Evolutionary conservation across 2,888 invertebrate genomes (phyloP), one percentile per base, ranked within the genome.

Genomic region (Chaitophorus viminalis): DNA sequence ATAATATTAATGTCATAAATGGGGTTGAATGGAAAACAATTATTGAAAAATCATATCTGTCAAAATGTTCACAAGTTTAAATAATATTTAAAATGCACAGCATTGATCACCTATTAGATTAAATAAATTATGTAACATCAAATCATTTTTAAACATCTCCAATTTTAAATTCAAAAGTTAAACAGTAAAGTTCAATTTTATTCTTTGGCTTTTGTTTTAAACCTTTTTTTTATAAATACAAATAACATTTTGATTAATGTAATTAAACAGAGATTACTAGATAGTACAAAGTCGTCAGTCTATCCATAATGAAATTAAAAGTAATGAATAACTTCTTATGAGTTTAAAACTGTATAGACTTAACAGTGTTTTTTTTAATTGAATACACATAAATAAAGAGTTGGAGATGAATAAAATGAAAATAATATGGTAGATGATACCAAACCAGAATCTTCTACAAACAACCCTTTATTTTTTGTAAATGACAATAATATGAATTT

Each of bases 401-500:
- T 3, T 39, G 14, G 1, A 60, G 60, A 75, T 54, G 14, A 54
- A 39, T 65, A 54, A 18, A 60, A 29, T 29, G 8, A 21, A 11
- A 60, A 54, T n/a, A 39, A 75, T 75, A 21, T 14, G 29, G 11
- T 29, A 60, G 17, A 83, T 46, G 46, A 46, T 25, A 60, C 36
- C 11, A 29, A 72, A 74, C n/a, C 9, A 65, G 3, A 36, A 29
- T 36, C n/a, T 18, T 36, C 8, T 18, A 79, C n/a, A 31, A 79
- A 79, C n/a, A 65, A 75, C 39, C 14, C 18, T 25, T 75, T 18
- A 6, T 21, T 33, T 33, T 68, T 11, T 68, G 46, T 0, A 68
- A 76, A 70, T 68, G 76, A 33, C 52, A 21, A 60, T 11, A 36
- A 54, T 65, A 76, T 84, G 65, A 65, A 77, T 31, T 77, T 31